A percentile compares a stretch with the other conserved stretches of the same genome.
Conservation (phyloP, 2,113 vertebrate genomes). For the Equus przewalskii region DNA sequence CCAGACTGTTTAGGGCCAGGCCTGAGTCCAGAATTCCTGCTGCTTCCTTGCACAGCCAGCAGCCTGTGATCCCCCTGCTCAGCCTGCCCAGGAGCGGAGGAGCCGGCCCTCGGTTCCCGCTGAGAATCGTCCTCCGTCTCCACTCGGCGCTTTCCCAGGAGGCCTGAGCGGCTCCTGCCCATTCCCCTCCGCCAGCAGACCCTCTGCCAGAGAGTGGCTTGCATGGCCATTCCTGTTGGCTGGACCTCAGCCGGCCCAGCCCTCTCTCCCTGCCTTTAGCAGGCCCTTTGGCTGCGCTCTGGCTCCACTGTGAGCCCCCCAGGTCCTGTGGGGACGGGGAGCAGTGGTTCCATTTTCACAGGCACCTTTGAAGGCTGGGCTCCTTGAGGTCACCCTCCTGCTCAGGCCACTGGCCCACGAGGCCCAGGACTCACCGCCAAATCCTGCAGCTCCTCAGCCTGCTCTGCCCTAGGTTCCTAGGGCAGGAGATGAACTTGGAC, state of each 20-base stretch:
- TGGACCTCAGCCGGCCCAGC: not conserved
- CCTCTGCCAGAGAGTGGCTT: not conserved
- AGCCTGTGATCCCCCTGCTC: not conserved
- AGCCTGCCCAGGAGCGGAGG: not conserved
- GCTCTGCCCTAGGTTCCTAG: not conserved
- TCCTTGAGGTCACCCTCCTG: not conserved
- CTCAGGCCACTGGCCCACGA: not conserved
- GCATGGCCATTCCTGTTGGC: not conserved
- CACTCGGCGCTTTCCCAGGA: not conserved
- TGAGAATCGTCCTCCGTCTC: not conserved
- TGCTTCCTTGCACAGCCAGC: not conserved
- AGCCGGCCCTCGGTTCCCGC: accelerated
- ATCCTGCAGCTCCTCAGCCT: not conserved
- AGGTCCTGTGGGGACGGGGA: not conserved
- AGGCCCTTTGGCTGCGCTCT: not conserved
- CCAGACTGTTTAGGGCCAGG: not conserved
- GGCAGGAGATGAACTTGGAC: not conserved
- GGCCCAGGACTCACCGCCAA: not conserved
- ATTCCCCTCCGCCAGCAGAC: not conserved
- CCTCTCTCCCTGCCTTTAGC: not conserved
- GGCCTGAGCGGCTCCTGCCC: not conserved
- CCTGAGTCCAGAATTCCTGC: not conserved
- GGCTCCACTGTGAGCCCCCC: not conserved
- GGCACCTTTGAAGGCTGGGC: not conserved
- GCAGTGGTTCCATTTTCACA: not conserved